A percentile compares a stretch with the other conserved stretches of the same genome.
These are phyloP conservation scores for Nannobrachium achirus DNA, from an alignment of 2,113 vertebrate genomes.

Conservation along the genomic window DNA sequence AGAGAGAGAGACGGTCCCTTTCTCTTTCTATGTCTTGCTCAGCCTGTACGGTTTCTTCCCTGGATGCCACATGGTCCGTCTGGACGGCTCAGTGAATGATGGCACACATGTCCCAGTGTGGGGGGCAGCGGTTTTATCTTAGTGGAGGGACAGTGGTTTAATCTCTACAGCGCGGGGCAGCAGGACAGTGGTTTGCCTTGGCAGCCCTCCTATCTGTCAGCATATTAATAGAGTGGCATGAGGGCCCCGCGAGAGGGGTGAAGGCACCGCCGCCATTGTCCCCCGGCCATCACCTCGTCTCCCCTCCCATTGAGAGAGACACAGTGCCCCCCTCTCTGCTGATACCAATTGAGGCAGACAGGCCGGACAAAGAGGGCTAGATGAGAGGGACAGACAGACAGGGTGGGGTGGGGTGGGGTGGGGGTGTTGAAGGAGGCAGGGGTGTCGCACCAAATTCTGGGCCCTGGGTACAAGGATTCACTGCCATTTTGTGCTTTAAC, in stretches of 20 bases:
- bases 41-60: conserved; percentile 71
- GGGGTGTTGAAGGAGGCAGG: conserved; percentile 78
- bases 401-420: conserved; percentile 63
- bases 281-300: conserved; percentile 88
- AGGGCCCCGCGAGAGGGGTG: conserved; percentile 70
- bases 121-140: too few relatives aligned
- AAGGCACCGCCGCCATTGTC: conserved; percentile 83
- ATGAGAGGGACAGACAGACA: conserved; percentile 58
- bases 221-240: conserved; percentile 88
- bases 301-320: conserved; percentile 84
- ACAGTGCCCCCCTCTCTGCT: conserved; percentile 81
- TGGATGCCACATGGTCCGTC: conserved; percentile 76
- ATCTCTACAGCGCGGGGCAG: too few relatives aligned
- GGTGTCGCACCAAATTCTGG: too few relatives aligned
- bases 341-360: conserved; percentile 85
- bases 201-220: conserved; percentile 81
- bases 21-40: conserved; percentile 76
- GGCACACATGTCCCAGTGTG: conserved; percentile 74
- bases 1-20: conserved; percentile 60
- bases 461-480: too few relatives aligned
- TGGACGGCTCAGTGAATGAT: conserved; percentile 79
- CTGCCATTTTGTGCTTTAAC: too few relatives aligned
- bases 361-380: conserved; percentile 81
- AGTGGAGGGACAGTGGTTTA: too few relatives aligned
- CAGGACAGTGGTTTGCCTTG: conserved; percentile 82